Evolutionary conservation across 2,888 invertebrate species (phyloP).

Genomic region (Leptarthrus brevirostris): DNA sequence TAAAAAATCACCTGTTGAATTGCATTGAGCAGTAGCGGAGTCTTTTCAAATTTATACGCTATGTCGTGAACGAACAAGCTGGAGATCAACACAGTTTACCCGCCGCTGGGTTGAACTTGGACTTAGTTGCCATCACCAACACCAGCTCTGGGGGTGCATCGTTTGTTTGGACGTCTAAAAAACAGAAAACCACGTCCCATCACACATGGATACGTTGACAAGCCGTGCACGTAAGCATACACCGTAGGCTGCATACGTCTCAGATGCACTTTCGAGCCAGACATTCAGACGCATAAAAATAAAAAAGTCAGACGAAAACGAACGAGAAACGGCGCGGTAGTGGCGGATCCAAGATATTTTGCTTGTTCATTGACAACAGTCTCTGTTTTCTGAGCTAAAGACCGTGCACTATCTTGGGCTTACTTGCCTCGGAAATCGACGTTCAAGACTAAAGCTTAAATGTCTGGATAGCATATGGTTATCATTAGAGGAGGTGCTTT

Average conservation of each 20-base stretch:
- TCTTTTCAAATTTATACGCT: not conserved
- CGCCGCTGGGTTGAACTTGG: slow-evolving; percentile 37
- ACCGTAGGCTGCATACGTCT: slow-evolving; percentile 14
- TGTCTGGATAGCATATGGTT: too few species aligned
- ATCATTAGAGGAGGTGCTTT: too few species aligned
- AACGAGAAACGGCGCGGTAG: not conserved
- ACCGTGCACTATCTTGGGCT: too few species aligned
- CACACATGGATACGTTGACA: not conserved
- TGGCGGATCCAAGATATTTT: slow-evolving; percentile 1
- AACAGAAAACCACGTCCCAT: slow-evolving; percentile 16
- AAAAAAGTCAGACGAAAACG: slow-evolving; percentile 20
- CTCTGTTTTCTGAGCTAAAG: not conserved
- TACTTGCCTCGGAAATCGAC: too few species aligned
- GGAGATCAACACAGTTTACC: not conserved
- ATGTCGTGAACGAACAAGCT: not conserved
- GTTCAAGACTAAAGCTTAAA: too few species aligned
- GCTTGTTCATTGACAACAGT: slow-evolving; percentile 30
- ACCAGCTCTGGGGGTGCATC: not conserved
- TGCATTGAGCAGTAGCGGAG: slow-evolving; percentile 25
- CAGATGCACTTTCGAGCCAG: slow-evolving; percentile 46
- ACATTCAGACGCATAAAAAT: slow-evolving; percentile 51
- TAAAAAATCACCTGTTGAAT: slow-evolving; percentile 48
- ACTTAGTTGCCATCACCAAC: slow-evolving; percentile 35
- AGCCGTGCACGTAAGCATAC: not conserved
- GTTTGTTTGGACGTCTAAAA: slow-evolving; percentile 10